A percentile compares a stretch with the other conserved stretches of the same genome.
These are phyloP conservation scores for Hetaerina titia DNA, from an alignment of 2,888 invertebrate species.

Conservation along the genomic window DNA sequence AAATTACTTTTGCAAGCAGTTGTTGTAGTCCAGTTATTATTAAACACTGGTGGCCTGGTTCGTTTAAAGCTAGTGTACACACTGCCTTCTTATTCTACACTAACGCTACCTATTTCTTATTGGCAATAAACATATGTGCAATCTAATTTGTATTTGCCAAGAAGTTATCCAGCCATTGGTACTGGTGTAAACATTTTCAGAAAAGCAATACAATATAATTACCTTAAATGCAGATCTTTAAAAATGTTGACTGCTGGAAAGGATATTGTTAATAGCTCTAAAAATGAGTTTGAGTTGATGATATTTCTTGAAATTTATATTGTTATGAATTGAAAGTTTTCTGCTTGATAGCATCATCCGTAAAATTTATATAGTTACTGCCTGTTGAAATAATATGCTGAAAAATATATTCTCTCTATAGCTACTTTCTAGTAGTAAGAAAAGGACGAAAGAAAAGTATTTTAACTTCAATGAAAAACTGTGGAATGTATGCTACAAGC, in stretches of 20 bases:
- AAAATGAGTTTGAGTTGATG: not conserved
- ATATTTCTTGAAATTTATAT: constrained; percentile 25
- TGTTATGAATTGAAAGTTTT: not conserved
- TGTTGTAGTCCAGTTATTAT: not conserved
- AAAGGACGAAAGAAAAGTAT: not conserved
- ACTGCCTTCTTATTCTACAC: not conserved
- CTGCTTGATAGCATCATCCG: not conserved
- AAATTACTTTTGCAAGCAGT: not conserved
- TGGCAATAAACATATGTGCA: not conserved
- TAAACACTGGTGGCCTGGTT: not conserved
- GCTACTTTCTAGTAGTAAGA: not conserved
- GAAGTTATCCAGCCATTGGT: not conserved
- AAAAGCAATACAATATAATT: not conserved
- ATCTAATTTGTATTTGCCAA: not conserved
- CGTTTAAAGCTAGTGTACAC: not conserved
- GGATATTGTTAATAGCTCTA: not conserved
- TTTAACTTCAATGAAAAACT: not conserved
- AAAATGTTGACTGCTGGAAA: not conserved
- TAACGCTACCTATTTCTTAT: not conserved
- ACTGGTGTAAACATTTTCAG: not conserved
- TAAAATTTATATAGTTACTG: not conserved
- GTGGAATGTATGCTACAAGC: not conserved
- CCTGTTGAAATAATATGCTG: not conserved
- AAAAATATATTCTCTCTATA: not conserved
- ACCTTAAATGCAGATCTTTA: not conserved